phyloP scores from a whole-genome alignment of 2,888 invertebrate genomes.

The Tetropium fuscum region DNA sequence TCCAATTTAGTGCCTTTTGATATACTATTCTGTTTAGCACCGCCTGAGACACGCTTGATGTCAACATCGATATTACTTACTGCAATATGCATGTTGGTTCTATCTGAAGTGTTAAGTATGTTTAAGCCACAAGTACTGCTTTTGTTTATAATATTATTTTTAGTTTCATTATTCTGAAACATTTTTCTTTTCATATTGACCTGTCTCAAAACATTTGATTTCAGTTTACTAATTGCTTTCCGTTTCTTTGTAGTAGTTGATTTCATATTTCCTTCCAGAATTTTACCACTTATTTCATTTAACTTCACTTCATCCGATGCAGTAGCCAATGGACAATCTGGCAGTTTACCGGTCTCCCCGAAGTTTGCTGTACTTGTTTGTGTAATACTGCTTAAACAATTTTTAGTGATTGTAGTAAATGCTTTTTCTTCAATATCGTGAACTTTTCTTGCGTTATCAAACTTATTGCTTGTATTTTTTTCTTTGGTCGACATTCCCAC shows the following conservation, averaged over 20 bases:
- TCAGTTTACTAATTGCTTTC: slow-evolving; percentile 29
- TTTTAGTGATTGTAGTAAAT: too few relatives aligned
- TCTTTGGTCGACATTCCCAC: too few relatives aligned
- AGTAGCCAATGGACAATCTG: not conserved
- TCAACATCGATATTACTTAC: not conserved
- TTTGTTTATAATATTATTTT: not conserved
- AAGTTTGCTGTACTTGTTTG: not conserved
- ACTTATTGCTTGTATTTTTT: too few relatives aligned
- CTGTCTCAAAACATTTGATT: slow-evolving; percentile 31
- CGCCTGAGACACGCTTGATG: not conserved
- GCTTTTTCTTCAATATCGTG: too few relatives aligned
- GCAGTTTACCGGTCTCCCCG: not conserved
- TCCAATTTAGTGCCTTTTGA: not conserved
- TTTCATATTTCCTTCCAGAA: not conserved
- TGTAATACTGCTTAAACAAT: too few relatives aligned
- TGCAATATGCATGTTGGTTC: slow-evolving; percentile 7
- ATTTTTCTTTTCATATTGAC: slow-evolving; percentile 33
- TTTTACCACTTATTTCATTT: not conserved
- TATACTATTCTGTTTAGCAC: not conserved
- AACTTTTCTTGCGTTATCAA: too few relatives aligned
- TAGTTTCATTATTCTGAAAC: slow-evolving; percentile 11
- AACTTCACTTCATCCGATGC: not conserved
- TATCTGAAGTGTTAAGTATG: slow-evolving; percentile 9
- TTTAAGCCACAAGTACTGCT: slow-evolving; percentile 19
- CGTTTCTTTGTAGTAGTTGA: not conserved